Base-by-base conservation (phyloP, 2,113 vertebrate species). In the Campylomormyrus numenius region DNA sequence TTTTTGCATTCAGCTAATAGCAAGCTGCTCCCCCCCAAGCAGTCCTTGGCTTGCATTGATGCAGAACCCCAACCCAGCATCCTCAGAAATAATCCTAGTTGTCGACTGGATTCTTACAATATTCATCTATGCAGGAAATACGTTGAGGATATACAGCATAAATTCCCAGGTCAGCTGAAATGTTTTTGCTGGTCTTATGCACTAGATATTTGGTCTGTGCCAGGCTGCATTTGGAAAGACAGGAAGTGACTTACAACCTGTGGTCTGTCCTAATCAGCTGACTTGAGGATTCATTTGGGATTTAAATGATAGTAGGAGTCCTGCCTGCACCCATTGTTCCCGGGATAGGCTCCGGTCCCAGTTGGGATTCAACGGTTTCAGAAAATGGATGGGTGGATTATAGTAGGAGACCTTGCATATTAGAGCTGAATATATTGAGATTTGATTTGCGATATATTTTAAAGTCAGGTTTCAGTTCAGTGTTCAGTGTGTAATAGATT, bases 91-190 rank as follows among this genome's bases (percentile, higher is more conserved):
- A 90, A 91, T 89, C 88, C 66, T 83, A 87, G 88, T 66, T 89
- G 91, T 91, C 90, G 92, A 85, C 2, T 31, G 45, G 3, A 52
- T 56, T 19, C 53, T 91, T 0, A 77, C 87, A 56, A 89, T 80
- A 50, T 62, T 89, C 50, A 92, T 87, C 70, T 91, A 89, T 90
- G 88, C 90, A 88, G 90, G 52, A 91, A 91, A 89, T 90, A 89
- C 19, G 84, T 53, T 56, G 58, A 89, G 77, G 88, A 85, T 83
- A 95, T 96, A 89, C 97, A 97, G 92, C 98, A 97, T 88, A 96
- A 97, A 91, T 98, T 97, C 1, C 98, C 97, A 3, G 97, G 97
- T 53, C 97, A 98, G 94, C 96, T 80, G 13, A 42, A 80, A 13
- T 27, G 11, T 5, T 80, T 42, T 39, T 80, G 9, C 27, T 35